A percentile compares a stretch with the other conserved stretches of the same genome.
Conservation (phyloP, 2,888 invertebrate species). For the Lasioglossum calceatum region DNA sequence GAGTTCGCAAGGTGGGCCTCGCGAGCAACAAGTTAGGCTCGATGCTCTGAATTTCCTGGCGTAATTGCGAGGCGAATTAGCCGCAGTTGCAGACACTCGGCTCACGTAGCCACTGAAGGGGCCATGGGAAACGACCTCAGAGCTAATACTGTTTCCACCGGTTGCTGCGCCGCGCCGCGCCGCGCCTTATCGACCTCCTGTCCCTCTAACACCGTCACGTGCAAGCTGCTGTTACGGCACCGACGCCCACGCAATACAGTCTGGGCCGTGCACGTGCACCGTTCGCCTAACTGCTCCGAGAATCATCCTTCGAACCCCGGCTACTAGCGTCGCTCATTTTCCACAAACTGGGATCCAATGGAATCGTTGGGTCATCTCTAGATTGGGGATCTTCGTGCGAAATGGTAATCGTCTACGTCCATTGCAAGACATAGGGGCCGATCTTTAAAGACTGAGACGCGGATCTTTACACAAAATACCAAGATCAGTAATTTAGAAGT, state of each 20-base stretch:
- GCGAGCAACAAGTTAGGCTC: background rate
- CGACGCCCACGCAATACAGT: conserved; percentile 62
- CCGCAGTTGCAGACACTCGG: conserved; percentile 36
- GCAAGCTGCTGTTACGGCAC: conserved; percentile 63
- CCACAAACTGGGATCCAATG: background rate
- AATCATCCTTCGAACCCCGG: conserved; percentile 28
- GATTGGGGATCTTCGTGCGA: background rate
- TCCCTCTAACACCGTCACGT: conserved; percentile 66
- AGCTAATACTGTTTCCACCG: conserved; percentile 61
- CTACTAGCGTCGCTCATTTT: background rate
- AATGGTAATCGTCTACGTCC: background rate
- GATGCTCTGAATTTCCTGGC: conserved; percentile 67
- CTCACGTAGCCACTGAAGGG: conserved; percentile 48
- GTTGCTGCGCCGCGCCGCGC: conserved; percentile 12
- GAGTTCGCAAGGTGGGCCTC: background rate
- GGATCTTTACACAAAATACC: background rate
- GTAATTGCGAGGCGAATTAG: conserved; percentile 71
- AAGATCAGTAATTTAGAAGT: background rate
- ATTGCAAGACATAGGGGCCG: no score
- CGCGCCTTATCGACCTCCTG: conserved; percentile 43
- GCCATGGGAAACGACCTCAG: conserved; percentile 70
- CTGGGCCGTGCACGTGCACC: conserved; percentile 50
- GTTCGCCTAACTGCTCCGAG: conserved; percentile 49
- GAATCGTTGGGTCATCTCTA: background rate
- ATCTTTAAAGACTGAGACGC: no score